Percentiles rank a stretch among this genome's conserved stretches.
Evolutionary conservation across 2,113 vertebrate species (phyloP).

Genomic region (Cisticola juncidis): DNA sequence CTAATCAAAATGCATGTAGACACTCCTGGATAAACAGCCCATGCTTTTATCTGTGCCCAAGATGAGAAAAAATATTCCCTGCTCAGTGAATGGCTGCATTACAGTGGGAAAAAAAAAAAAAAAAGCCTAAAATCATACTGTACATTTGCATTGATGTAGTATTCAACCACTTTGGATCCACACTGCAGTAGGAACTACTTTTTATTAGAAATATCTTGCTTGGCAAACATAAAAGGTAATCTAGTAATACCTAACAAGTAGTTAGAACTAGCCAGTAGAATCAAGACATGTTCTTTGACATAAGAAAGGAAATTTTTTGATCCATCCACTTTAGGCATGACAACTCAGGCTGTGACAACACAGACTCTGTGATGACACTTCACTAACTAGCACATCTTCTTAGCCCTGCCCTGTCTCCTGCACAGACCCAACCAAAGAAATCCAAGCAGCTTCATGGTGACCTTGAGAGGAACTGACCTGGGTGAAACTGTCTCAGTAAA

Average conservation of each 20-base stretch:
- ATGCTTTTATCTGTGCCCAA: neutral
- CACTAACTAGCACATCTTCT: neutral
- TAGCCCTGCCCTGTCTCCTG: neutral
- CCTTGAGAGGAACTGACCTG: neutral
- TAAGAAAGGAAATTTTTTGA: neutral
- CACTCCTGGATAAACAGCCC: neutral
- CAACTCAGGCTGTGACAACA: neutral
- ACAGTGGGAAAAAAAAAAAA: neutral
- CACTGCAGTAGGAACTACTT: neutral
- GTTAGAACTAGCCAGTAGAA: neutral
- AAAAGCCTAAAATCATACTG: neutral
- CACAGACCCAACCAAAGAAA: neutral
- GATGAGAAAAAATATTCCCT: neutral
- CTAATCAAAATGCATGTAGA: neutral
- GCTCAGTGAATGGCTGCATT: neutral
- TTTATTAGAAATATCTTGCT: neutral
- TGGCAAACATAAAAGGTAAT: neutral
- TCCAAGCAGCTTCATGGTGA: neutral
- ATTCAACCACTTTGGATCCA: neutral
- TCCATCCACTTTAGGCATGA: neutral
- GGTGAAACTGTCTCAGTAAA: neutral
- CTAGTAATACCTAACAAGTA: neutral
- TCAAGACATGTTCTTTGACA: neutral
- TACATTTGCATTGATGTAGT: neutral
- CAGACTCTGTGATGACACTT: neutral